A percentile compares a stretch with the other conserved stretches of the same genome.
These are phyloP conservation scores for Oreochromis aureus DNA, from an alignment of 2,113 vertebrate species.

Conservation along the genomic window DNA sequence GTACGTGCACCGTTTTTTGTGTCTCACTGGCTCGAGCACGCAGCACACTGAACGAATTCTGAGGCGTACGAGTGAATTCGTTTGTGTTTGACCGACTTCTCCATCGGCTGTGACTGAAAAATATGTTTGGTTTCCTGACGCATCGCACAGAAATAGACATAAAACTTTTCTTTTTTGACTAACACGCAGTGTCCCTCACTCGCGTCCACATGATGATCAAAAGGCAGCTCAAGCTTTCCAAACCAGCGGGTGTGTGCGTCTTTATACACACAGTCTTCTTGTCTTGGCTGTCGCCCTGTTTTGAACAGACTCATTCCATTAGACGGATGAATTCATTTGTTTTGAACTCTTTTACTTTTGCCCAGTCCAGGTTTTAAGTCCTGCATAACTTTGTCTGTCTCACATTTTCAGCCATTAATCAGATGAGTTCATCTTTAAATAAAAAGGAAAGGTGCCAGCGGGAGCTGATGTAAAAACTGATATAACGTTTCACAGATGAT, in stretches of 20 bases:
- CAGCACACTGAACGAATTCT: not conserved
- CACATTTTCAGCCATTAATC: not conserved
- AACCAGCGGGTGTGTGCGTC: not conserved
- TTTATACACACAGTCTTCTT: not conserved
- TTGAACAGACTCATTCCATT: not conserved
- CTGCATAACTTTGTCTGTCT: not conserved
- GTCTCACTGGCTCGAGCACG: not conserved
- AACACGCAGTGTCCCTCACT: not conserved
- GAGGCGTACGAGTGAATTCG: not conserved
- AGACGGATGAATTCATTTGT: not conserved
- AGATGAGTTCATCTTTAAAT: not conserved
- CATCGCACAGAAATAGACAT: not conserved
- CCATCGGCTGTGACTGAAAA: not conserved
- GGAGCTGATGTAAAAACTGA: not conserved
- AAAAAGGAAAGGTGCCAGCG: not conserved
- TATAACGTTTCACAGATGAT: not conserved
- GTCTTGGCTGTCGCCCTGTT: not conserved
- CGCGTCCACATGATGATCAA: not conserved
- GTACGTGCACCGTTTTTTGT: not conserved
- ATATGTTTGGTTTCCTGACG: not conserved
- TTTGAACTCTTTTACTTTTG: not conserved
- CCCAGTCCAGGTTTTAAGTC: not conserved
- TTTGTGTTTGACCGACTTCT: not conserved
- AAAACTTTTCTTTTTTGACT: not conserved
- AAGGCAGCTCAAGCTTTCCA: not conserved